Evolutionary conservation across 2,113 vertebrate species (phyloP).

Genomic region (Eupsittula cactorum): DNA sequence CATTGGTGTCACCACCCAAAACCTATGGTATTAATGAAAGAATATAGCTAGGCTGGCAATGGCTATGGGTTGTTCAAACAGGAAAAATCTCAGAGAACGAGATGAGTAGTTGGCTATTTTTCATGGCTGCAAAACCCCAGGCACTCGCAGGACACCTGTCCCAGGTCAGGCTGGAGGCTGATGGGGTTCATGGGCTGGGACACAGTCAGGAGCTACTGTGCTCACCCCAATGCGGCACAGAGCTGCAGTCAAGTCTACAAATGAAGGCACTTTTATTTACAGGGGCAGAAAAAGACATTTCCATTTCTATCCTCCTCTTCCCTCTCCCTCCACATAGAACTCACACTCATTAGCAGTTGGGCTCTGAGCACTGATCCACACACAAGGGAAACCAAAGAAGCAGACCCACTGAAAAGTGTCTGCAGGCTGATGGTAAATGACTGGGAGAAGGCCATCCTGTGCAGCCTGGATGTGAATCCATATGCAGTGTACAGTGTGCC

Average conservation of each 20-base stretch:
- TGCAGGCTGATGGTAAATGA: background rate
- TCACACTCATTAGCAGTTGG: accelerated
- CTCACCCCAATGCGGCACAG: accelerated
- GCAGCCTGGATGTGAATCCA: background rate
- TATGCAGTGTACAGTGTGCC: accelerated
- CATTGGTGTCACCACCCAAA: slow-evolving; percentile 29
- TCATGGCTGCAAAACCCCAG: background rate
- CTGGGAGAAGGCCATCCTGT: background rate
- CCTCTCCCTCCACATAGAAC: accelerated
- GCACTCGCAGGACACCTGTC: background rate
- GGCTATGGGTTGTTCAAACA: background rate
- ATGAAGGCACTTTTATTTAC: background rate
- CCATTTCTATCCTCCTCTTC: background rate
- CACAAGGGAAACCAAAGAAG: background rate
- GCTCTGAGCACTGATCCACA: background rate
- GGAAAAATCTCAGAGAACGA: background rate
- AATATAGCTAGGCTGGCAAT: background rate
- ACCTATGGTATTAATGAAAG: background rate
- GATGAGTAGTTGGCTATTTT: background rate
- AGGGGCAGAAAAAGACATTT: background rate
- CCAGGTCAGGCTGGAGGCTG: background rate
- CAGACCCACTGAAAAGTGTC: background rate
- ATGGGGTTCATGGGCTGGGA: background rate
- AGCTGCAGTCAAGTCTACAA: background rate
- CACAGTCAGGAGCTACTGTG: background rate